Conservation (phyloP, 2,113 vertebrate genomes). For the Thalassarche chlororhynchos region DNA sequence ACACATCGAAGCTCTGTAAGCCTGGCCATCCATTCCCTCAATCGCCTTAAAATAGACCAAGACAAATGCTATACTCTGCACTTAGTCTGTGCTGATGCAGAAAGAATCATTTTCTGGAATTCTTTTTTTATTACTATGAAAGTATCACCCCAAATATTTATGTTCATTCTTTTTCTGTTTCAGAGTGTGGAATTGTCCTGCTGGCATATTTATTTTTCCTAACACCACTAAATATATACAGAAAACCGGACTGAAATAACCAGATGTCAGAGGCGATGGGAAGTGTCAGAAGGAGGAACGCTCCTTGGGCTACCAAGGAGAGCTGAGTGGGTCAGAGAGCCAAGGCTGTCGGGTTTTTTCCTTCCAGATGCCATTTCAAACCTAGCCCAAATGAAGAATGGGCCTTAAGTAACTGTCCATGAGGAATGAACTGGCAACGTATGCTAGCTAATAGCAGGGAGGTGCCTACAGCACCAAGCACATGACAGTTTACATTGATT, state of each 20-base stretch:
- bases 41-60: not conserved
- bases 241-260: not conserved
- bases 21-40: not conserved
- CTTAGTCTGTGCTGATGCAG: not conserved
- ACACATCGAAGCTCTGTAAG: fast-evolving
- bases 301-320: not conserved
- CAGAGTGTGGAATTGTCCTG: not conserved
- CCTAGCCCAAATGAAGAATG: not conserved
- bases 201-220: not conserved
- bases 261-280: not conserved
- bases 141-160: not conserved
- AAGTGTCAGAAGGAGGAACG: not conserved
- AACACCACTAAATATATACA: not conserved
- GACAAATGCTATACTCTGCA: not conserved
- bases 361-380: not conserved
- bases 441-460: not conserved
- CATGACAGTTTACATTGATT: not conserved
- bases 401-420: not conserved
- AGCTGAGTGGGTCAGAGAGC: not conserved
- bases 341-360: not conserved
- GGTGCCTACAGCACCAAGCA: not conserved
- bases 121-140: not conserved
- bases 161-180: not conserved
- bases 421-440: not conserved
- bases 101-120: not conserved